Evolutionary conservation across 2,113 vertebrate species (phyloP).

Genomic region (Hiodon alosoides): DNA sequence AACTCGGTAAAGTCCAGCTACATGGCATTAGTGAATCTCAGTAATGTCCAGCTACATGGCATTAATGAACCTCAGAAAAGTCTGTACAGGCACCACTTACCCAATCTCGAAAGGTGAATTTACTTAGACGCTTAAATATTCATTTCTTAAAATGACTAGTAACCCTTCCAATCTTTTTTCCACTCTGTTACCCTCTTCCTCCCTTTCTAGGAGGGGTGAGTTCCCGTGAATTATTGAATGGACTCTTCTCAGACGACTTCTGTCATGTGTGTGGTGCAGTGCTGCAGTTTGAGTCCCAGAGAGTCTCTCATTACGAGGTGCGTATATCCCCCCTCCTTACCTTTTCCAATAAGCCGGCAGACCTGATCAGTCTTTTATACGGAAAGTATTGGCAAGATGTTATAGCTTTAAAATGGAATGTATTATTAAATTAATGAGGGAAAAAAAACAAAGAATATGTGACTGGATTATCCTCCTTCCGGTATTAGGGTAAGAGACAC

Average conservation of each 20-base stretch:
- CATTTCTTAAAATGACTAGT: too few species aligned
- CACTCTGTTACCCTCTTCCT: background rate
- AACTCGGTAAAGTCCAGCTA: too few species aligned
- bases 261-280: slow-evolving; percentile 74
- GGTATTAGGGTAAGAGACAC: slow-evolving; percentile 74
- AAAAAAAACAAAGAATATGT: too few species aligned
- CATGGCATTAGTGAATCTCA: too few species aligned
- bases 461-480: background rate
- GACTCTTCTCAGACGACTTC: slow-evolving; percentile 67
- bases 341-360: background rate
- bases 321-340: slow-evolving; percentile 16
- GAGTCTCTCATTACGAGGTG: slow-evolving; percentile 78
- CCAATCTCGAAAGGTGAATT: too few species aligned
- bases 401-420: background rate
- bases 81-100: too few species aligned
- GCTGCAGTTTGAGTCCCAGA: slow-evolving; percentile 71
- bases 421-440: background rate
- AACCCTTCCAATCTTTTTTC: background rate
- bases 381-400: background rate
- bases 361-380: too few species aligned
- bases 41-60: too few species aligned
- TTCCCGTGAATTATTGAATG: slow-evolving; percentile 47
- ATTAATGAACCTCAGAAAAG: too few species aligned
- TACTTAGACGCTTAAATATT: too few species aligned
- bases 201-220: slow-evolving; percentile 34